These are phyloP conservation scores for Aphelenchoides besseyi DNA, from an alignment of 1,140 invertebrate genomes.

Conservation along the genomic window DNA sequence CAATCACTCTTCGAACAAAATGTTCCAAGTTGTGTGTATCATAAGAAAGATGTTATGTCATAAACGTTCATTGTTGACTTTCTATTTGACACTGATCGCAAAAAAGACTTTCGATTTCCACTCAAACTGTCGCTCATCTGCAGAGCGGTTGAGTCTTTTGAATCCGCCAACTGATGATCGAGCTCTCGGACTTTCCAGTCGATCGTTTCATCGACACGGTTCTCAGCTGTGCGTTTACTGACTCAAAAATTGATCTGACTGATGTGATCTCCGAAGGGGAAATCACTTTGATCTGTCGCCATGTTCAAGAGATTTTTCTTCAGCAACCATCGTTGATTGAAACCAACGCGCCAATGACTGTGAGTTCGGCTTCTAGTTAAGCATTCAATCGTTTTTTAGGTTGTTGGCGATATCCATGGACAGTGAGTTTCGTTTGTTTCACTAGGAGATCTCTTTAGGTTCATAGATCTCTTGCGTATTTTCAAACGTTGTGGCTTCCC, in stretches of 20 bases:
- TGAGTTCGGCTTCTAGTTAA: too few relatives aligned
- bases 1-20: too few relatives aligned
- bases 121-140: too few relatives aligned
- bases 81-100: too few relatives aligned
- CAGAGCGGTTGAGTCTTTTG: too few relatives aligned
- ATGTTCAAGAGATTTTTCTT: slow-evolving; percentile 67
- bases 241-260: slow-evolving; percentile 67
- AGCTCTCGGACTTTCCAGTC: slow-evolving; percentile 87
- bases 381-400: too few relatives aligned
- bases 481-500: slow-evolving; percentile 57
- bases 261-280: slow-evolving; percentile 64
- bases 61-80: too few relatives aligned
- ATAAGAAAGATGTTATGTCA: too few relatives aligned
- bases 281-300: slow-evolving; percentile 64
- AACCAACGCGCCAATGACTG: slow-evolving; percentile 72
- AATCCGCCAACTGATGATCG: too few relatives aligned
- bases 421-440: slow-evolving; percentile 30
- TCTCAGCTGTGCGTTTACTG: slow-evolving; percentile 72
- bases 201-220: slow-evolving; percentile 87
- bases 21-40: too few relatives aligned
- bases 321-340: slow-evolving; percentile 70
- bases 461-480: slow-evolving; percentile 54
- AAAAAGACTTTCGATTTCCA: too few relatives aligned
- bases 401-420: slow-evolving; percentile 58
- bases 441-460: too few relatives aligned